Conservation (phyloP, 2,888 invertebrate species). For the Entomobrya multifasciata region DNA sequence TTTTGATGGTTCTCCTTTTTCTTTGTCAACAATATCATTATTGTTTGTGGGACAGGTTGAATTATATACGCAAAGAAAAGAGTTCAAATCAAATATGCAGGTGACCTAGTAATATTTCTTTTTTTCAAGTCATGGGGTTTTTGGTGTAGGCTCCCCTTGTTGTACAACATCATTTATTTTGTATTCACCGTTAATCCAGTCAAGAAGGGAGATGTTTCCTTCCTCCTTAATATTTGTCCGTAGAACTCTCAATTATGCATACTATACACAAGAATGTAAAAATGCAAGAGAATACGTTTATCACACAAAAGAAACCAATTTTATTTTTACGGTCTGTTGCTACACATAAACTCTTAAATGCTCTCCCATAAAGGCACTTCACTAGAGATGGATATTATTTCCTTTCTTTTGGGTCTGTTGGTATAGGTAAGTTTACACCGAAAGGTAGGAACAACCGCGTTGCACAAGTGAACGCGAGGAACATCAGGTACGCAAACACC, state of each 20-base stretch:
- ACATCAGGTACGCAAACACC: conserved; percentile 57
- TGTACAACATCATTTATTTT: conserved; percentile 38
- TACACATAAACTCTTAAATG: conserved; percentile 5
- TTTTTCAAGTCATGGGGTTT: not conserved
- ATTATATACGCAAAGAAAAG: not conserved
- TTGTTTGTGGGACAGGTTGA: conserved; percentile 26
- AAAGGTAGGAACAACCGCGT: no score
- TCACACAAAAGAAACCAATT: conserved; percentile 44
- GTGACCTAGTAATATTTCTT: conserved; percentile 47
- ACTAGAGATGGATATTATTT: not conserved
- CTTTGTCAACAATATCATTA: conserved; percentile 47
- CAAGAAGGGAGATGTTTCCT: not conserved
- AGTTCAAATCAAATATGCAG: conserved; percentile 33
- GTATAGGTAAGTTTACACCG: not conserved
- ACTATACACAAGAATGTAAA: no score
- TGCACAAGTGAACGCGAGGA: not conserved
- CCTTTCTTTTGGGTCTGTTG: not conserved
- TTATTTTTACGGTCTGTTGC: conserved; percentile 23
- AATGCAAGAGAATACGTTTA: not conserved
- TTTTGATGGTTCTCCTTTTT: not conserved
- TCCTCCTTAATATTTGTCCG: conserved; percentile 3
- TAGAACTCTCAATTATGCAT: not conserved
- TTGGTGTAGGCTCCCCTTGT: conserved; percentile 25
- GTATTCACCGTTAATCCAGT: conserved; percentile 62
- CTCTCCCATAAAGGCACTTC: not conserved